Evolutionary conservation across 2,888 invertebrate species (phyloP).

Genomic region (Achlya flavicornis): DNA sequence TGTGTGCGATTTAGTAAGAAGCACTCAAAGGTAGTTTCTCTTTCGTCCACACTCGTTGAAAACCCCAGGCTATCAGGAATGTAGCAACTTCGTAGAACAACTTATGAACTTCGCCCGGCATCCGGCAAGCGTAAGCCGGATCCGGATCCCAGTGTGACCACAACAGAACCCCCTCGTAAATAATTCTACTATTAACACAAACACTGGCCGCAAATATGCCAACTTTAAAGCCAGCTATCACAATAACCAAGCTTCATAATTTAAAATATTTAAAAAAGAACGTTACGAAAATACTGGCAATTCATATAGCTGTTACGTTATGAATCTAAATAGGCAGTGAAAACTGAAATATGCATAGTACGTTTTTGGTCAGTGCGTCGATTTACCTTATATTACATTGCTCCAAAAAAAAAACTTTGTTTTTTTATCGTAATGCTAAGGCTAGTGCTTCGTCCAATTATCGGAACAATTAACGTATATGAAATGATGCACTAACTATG

Average conservation of each 20-base stretch:
- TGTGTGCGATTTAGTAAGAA: too few relatives aligned
- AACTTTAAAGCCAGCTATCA: not conserved
- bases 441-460: too few relatives aligned
- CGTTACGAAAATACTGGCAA: not conserved
- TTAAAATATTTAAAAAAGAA: not conserved
- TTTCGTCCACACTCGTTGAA: not conserved
- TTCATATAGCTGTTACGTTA: not conserved
- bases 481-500: too few relatives aligned
- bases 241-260: not conserved
- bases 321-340: not conserved
- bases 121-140: slow-evolving; percentile 1
- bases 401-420: not conserved
- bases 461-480: too few relatives aligned
- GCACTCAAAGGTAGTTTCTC: too few relatives aligned
- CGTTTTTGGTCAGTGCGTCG: not conserved
- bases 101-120: not conserved
- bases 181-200: not conserved
- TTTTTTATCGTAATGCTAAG: too few relatives aligned
- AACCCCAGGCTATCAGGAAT: not conserved
- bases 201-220: slow-evolving; percentile 1
- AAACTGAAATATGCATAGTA: not conserved
- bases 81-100: slow-evolving; percentile 2
- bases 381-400: not conserved
- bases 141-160: not conserved
- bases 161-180: not conserved